Evolutionary conservation across 2,797 vertebrate genomes (phyloP), one percentile per base, ranked within the genome.

Genomic region (Sardinella longiceps): DNA sequence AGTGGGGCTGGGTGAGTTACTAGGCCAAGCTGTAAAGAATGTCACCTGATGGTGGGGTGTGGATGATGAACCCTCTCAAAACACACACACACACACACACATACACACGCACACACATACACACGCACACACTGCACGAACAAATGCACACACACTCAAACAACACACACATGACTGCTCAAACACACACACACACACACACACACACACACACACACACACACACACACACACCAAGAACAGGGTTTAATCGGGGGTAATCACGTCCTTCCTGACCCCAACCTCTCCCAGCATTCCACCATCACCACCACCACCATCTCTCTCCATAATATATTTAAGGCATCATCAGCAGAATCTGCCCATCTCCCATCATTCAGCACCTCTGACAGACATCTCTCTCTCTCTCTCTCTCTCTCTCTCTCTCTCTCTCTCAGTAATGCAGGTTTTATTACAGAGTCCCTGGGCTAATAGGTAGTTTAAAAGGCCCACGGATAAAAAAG

Each of bases 151-250:
- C 23, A n/a, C 66, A 56, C 6, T 39, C 15, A 18, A 39, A 70
- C 80, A 82, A 82, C 50, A 82, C 81, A 85, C 45, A 81, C 58
- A 77, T n/a, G n/a, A n/a, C n/a, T n/a, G n/a, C 20, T 28, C 37
- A 58, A n/a, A 83, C 45, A 37, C 46, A 51, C 60, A 70, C 58
- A 74, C 43, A 48, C 39, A 20, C 25, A 50, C 46, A 82, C 30
- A 39, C 14, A 50, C 20, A 58, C 51, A 28, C 12, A 60, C 10
- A 28, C 43, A 66, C 11, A 58, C 53, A 30, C 14, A 66, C 14
- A 33, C 46, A 83, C 23, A 53, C 45, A 51, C 45, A 83, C 23
- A 53, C 46, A 51, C 23, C 5, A 2, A 12, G 18, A 30, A 30
- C 51, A 12, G 46, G 28, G 39, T 83, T 18, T 60, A 37, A 63